A percentile compares a stretch with the other conserved stretches of the same genome.
Conservation (phyloP, 2,888 invertebrate genomes). For the Hydroisotoma schaefferi region DNA sequence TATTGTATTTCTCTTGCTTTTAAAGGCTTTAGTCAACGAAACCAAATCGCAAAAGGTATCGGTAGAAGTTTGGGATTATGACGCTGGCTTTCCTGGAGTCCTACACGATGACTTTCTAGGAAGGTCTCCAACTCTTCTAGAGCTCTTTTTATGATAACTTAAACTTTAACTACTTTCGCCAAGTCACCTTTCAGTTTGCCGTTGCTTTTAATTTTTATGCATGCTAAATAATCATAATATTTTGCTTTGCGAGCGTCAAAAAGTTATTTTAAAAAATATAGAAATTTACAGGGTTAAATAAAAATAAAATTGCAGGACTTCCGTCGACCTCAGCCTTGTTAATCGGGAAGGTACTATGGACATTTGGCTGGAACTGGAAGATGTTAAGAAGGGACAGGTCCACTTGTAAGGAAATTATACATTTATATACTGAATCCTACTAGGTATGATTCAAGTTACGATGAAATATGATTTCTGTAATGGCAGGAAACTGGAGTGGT, state of each 20-base stretch:
- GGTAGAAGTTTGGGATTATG: slow-evolving; percentile 56
- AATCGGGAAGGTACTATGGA: slow-evolving; percentile 47
- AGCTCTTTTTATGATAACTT: slow-evolving; percentile 3
- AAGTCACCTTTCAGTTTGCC: not conserved
- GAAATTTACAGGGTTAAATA: too few relatives aligned
- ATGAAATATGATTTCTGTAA: too few relatives aligned
- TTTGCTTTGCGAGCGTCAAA: not conserved
- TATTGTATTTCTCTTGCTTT: not conserved
- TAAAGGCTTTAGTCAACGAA: slow-evolving; percentile 71
- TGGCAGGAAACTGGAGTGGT: slow-evolving; percentile 77
- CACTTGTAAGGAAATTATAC: slow-evolving; percentile 66
- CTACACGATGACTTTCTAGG: slow-evolving; percentile 84
- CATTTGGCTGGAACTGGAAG: slow-evolving; percentile 87
- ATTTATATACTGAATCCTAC: too few relatives aligned
- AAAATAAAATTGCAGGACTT: slow-evolving; percentile 25
- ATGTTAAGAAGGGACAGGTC: slow-evolving; percentile 91
- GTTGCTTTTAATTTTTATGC: not conserved
- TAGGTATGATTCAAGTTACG: too few relatives aligned
- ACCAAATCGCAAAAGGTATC: slow-evolving; percentile 69
- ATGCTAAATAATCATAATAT: not conserved
- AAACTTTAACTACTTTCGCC: slow-evolving; percentile 1
- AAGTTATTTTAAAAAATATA: not conserved
- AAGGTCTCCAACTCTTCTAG: slow-evolving; percentile 63
- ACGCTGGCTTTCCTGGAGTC: slow-evolving; percentile 43
- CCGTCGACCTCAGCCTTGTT: slow-evolving; percentile 46